Evolutionary conservation across 2,888 invertebrate genomes (phyloP).

Genomic region (Siphlonurus alternatus): DNA sequence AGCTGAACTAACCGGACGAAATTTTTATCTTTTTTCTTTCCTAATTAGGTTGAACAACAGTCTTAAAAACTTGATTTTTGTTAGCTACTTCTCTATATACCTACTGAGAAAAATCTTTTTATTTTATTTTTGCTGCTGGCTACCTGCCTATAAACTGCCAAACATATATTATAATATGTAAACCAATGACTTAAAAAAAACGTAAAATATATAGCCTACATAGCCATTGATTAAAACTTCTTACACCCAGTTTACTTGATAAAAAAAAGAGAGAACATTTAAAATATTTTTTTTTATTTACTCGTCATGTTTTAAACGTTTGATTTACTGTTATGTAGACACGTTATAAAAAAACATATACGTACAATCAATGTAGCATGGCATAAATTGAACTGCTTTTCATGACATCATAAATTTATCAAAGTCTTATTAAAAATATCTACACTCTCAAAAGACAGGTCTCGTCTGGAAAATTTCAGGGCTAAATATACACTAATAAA

Average conservation of each 20-base stretch:
- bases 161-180: too few species aligned
- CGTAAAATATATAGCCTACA: background rate
- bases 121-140: background rate
- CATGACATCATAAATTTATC: background rate
- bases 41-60: background rate
- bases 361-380: background rate
- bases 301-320: too few species aligned
- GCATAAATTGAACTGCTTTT: background rate
- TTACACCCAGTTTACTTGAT: background rate
- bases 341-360: background rate
- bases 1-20: background rate
- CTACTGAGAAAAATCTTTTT: background rate
- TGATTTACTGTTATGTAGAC: background rate
- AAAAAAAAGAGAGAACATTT: background rate
- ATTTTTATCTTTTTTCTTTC: background rate
- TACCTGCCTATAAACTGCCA: too few species aligned
- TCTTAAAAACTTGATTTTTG: background rate
- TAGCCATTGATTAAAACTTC: background rate
- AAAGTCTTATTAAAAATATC: background rate
- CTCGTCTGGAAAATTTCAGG: too few species aligned
- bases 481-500: too few species aligned
- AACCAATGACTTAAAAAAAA: too few species aligned
- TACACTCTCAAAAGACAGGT: background rate
- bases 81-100: background rate
- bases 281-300: too few species aligned